Percentiles rank a stretch among this genome's conserved stretches.
Conservation (phyloP, 2,113 vertebrate species). For the Pollachius pollachius region DNA sequence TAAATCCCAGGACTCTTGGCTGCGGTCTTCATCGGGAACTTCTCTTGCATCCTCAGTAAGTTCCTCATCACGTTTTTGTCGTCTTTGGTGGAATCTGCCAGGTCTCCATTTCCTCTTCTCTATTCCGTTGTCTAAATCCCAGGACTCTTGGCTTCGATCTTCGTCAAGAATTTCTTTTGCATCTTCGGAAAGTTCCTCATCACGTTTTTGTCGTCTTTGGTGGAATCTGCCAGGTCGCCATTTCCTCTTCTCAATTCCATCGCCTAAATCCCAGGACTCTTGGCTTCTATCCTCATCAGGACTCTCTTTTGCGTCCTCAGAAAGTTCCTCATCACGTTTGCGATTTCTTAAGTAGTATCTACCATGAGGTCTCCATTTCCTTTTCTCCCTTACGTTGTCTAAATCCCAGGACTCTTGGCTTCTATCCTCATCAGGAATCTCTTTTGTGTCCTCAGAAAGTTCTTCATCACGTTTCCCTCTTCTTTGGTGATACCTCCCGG, state of each 20-base stretch:
- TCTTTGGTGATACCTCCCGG: no score
- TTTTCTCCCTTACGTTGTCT: no score
- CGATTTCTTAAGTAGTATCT: no score
- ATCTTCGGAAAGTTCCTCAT: constrained; percentile 40
- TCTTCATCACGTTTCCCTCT: no score
- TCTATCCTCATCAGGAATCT: no score
- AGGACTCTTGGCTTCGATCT: constrained; percentile 57
- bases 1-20: no score
- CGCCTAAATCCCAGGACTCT: not conserved
- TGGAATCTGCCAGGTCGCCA: constrained; percentile 46
- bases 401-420: no score
- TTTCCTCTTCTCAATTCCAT: constrained; percentile 46
- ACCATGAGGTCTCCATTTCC: no score
- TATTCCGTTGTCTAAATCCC: constrained; percentile 33
- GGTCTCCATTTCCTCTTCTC: constrained; percentile 38
- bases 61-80: constrained; percentile 50
- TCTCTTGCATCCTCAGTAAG: constrained; percentile 36
- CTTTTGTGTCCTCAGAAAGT: no score
- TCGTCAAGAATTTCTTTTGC: constrained; percentile 39
- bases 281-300: no score
- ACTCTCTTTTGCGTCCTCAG: not conserved
- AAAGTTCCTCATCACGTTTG: no score
- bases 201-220: constrained; percentile 45
- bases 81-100: constrained; percentile 30
- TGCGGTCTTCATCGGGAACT: constrained; percentile 7